Base-by-base conservation (phyloP, 2,888 invertebrate genomes). In the Epirrhoe tristata region DNA sequence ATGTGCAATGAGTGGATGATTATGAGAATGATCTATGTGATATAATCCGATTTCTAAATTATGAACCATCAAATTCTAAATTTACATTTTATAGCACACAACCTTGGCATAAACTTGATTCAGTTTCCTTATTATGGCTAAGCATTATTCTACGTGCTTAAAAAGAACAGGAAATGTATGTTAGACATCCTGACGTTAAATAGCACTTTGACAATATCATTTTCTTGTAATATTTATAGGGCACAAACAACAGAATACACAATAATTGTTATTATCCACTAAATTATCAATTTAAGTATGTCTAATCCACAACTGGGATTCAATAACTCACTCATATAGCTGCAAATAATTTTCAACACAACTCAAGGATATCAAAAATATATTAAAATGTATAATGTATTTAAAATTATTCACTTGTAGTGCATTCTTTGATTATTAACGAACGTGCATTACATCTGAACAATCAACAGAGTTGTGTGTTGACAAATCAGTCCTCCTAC, bases 101-200 rank as follows among this genome's bases (percentile, higher is more conserved):
- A 92, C 92, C 93, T 82, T 81, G 77, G 82, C 86, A 86, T 90
- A 85, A 84, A 83, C 82, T 81, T 80, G 82, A 75, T 85, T 89
- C 85, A 88, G 87, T 86, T 84, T 81, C 75, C 71, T 77, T 76
- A 78, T 73, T 82, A 85, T 78, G 80, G 82, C 89, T 91, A 88
- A 86, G 81, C 83, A 85, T 58, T 72, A 84, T 81, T 80, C 81
- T 81, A 85, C 61, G 71, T 79, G 84, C 82, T 72, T 82, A 83
- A 80, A 78, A 32, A 82, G 80, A 82, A 83, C 81, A 80, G 69
- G 75, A 63, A 70, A 67, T 50, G 55, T 63, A 24, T 6, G 50
- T 34, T 39, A 51, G n/a, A 46, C 53, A 48, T 46, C 1, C 8
- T 55, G 39, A 12, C 56, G 24, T 39, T 58, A 63, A 61, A 43